phyloP scores from a whole-genome alignment of 1,140 invertebrate species.

The Ceratosolen fusciceps region DNA sequence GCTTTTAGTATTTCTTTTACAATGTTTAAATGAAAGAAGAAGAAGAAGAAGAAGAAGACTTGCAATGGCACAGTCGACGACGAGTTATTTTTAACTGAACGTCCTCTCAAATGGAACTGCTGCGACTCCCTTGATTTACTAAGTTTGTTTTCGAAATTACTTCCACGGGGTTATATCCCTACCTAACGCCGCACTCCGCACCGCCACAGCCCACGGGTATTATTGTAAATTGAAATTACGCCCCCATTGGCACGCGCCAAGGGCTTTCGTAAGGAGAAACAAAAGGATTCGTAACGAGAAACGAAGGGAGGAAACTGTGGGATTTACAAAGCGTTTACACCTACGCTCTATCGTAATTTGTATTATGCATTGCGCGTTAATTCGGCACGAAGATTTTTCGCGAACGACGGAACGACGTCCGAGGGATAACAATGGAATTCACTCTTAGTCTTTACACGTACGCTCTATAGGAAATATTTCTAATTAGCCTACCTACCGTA shows the following conservation, averaged over 20 bases:
- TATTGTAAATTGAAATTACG: background rate
- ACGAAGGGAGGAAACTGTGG: background rate
- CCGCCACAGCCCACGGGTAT: background rate
- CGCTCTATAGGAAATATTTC: background rate
- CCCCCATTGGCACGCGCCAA: background rate
- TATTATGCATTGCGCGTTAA: background rate
- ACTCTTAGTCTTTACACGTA: background rate
- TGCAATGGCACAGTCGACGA: background rate
- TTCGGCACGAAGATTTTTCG: background rate
- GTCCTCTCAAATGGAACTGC: background rate
- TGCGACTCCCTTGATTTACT: background rate
- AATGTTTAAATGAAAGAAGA: background rate
- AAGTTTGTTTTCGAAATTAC: background rate
- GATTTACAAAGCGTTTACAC: background rate
- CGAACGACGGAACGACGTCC: background rate
- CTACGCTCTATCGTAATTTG: background rate
- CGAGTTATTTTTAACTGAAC: slow-evolving; percentile 1
- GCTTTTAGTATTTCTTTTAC: background rate
- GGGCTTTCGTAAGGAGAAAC: background rate
- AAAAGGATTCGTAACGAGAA: background rate
- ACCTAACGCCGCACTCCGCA: too few relatives aligned
- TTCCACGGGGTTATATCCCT: background rate
- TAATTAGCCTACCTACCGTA: background rate
- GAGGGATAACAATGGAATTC: background rate
- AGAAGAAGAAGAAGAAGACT: too few relatives aligned